These are phyloP conservation scores for Acropternis orthonyx DNA, from an alignment of 2,797 vertebrate species.

Conservation along the genomic window DNA sequence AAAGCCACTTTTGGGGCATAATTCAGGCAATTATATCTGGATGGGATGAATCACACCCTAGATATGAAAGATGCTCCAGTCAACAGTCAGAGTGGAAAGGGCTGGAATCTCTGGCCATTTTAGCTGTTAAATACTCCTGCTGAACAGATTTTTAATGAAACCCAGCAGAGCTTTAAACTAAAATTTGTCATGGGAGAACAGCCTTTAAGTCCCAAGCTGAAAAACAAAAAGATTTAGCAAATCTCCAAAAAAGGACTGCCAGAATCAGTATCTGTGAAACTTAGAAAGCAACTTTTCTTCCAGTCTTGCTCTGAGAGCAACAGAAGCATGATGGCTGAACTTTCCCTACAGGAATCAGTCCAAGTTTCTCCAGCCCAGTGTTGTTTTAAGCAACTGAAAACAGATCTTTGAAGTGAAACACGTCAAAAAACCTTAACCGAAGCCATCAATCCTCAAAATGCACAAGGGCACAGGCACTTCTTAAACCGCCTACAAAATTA, in stretches of 20 bases:
- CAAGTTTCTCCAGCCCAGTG: background rate
- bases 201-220: background rate
- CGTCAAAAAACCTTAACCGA: background rate
- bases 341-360: background rate
- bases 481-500: background rate
- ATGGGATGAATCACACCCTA: background rate
- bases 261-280: background rate
- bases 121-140: background rate
- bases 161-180: background rate
- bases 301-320: background rate
- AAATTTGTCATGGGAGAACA: background rate
- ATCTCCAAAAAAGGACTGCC: background rate
- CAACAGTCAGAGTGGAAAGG: background rate
- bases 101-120: background rate
- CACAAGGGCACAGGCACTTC: background rate
- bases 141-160: background rate
- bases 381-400: background rate
- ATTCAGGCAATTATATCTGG: background rate
- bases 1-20: background rate
- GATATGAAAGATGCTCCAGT: background rate
- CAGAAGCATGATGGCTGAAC: background rate
- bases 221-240: background rate
- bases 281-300: background rate
- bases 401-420: background rate
- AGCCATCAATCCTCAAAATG: background rate